These are phyloP conservation scores for Pseudeuparius sepicola DNA, from an alignment of 2,888 invertebrate species.

Conservation along the genomic window DNA sequence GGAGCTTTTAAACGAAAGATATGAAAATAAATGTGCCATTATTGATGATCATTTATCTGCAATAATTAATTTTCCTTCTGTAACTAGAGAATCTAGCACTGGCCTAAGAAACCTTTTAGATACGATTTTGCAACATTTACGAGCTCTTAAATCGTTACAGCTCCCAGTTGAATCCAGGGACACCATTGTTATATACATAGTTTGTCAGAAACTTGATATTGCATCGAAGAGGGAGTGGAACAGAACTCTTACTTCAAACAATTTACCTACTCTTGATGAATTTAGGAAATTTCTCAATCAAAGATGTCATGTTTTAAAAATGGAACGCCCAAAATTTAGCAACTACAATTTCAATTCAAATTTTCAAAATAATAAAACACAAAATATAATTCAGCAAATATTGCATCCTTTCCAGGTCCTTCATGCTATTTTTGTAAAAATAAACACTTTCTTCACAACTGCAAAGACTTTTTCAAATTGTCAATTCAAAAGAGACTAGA, in stretches of 20 bases:
- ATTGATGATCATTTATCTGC: conserved; percentile 7
- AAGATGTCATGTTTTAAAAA: conserved; percentile 9
- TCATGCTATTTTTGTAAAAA: conserved; percentile 7
- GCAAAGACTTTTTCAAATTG: conserved; percentile 6
- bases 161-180: conserved; percentile 3
- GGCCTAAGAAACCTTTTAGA: conserved; percentile 9
- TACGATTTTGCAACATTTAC: conserved; percentile 5
- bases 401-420: too few species aligned
- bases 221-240: conserved; percentile 10
- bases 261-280: neutral
- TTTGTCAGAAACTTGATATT: conserved; percentile 5
- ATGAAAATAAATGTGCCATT: conserved; percentile 10
- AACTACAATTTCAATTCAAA: neutral
- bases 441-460: conserved; percentile 6
- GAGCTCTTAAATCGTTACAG: conserved; percentile 8
- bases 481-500: conserved; percentile 7
- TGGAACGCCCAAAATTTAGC: neutral
- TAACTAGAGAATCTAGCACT: conserved; percentile 4
- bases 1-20: conserved; percentile 5
- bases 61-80: conserved; percentile 5
- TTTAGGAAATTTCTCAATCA: conserved; percentile 5
- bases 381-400: too few species aligned
- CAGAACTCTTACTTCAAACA: neutral
- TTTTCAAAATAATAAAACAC: too few species aligned
- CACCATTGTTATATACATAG: conserved; percentile 10